phyloP scores from a whole-genome alignment of 2,888 invertebrate species.

The Lottia gigantea region DNA sequence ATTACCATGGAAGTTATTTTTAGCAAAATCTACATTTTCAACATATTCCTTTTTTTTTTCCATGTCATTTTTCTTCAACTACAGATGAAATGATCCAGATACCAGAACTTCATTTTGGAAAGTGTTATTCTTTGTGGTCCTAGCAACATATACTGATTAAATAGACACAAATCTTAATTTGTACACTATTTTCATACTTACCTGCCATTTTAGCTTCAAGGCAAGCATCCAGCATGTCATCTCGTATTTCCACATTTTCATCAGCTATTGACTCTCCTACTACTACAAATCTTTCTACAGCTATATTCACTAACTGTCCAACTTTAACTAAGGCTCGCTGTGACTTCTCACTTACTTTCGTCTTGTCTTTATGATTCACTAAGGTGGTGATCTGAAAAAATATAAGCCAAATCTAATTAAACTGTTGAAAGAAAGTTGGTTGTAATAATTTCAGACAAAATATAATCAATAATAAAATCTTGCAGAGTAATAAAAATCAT shows the following conservation, averaged over 20 bases:
- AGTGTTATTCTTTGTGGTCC: background rate
- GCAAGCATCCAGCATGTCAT: slow-evolving; percentile 98
- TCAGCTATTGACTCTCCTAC: slow-evolving; percentile 99
- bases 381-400: slow-evolving; percentile 84
- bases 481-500: too few relatives aligned
- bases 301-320: slow-evolving; percentile 95
- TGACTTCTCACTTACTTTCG: slow-evolving; percentile 73
- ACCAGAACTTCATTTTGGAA: background rate
- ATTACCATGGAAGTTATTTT: too few relatives aligned
- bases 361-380: slow-evolving; percentile 79
- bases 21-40: too few relatives aligned
- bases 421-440: too few relatives aligned
- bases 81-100: too few relatives aligned
- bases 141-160: too few relatives aligned
- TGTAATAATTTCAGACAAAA: too few relatives aligned
- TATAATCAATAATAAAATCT: too few relatives aligned
- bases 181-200: slow-evolving; percentile 63
- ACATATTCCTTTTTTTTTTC: too few relatives aligned
- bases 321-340: slow-evolving; percentile 86
- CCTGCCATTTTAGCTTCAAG: slow-evolving; percentile 96
- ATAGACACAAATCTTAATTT: too few relatives aligned
- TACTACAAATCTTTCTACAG: slow-evolving; percentile 96
- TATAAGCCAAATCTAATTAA: too few relatives aligned
- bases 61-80: too few relatives aligned
- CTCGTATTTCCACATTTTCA: slow-evolving; percentile 95